Evolutionary conservation across 2,113 vertebrate genomes (phyloP), one percentile per base, ranked within the genome.

Genomic region (Pelecanus crispus): DNA sequence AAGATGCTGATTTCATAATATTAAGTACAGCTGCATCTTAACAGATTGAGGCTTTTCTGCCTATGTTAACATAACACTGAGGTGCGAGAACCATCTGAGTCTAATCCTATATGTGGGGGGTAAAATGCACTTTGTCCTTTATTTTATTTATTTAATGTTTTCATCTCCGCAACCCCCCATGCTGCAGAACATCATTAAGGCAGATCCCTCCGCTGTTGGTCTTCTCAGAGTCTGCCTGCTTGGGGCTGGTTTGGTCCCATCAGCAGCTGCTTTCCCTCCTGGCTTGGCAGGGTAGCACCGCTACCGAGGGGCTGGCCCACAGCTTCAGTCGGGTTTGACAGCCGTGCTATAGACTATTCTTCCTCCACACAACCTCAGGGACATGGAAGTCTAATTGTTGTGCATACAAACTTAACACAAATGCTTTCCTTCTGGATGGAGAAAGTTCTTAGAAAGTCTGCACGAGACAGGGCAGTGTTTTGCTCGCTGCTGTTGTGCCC

Each of bases 201-300:
- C 36, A 79, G 66, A 73, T 67, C 34, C 16, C 34, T 73, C 29
- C 6, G 1, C 40, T 66, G 0, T 10, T 0, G 0, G 14, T 68
- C 31, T 55, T 21, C 34, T 80, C 7, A 20, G 21, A 40, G 34
- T 53, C 53, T 86, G 66, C 38, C 44, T 52, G 34, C 2, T 0
- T 62, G 68, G 28, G 29, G 24, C 29, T 2, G 21, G 6, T 26
- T 81, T 73, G 45, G 17, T 53, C 47, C 25, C 4, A 1, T 12
- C 19, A 52, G 36, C 70, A 59, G 50, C 50, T 72, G 52, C 34
- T 73, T 44, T 66, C 52, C 31, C 6, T 19, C 49, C 21, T 56
- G 7, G 25, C 47, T 52, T 70, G 36, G 63, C 56, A 56, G 63
- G 63, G 47, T 13, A 78, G 49, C 25, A 50, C 42, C 1, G 8